Conservation (phyloP, 1,140 invertebrate species). For the Formica exsecta region DNA sequence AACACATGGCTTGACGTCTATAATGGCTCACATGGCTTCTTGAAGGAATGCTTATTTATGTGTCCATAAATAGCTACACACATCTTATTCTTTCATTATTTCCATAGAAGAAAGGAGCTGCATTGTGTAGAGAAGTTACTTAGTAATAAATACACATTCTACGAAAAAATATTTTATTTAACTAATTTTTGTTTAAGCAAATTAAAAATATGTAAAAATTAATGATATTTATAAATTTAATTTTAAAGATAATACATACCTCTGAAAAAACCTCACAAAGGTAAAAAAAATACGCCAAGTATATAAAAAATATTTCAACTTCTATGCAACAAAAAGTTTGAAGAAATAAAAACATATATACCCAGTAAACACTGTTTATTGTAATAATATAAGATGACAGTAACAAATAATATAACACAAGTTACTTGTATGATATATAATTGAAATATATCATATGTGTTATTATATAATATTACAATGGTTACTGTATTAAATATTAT, state of each 20-base stretch:
- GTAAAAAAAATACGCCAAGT: background rate
- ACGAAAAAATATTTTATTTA: background rate
- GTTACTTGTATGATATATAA: too few species aligned
- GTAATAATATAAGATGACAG: too few species aligned
- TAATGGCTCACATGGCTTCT: conserved; percentile 74
- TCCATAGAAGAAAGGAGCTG: conserved; percentile 8
- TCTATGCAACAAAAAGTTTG: too few species aligned
- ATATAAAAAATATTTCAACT: too few species aligned
- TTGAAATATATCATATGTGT: too few species aligned
- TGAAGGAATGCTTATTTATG: conserved; percentile 62
- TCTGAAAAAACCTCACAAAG: background rate
- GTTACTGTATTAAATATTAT: too few species aligned
- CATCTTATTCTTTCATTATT: conserved; percentile 56
- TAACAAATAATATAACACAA: too few species aligned
- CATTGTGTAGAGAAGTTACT: background rate
- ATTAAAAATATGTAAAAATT: background rate
- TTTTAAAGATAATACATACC: too few species aligned
- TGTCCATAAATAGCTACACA: conserved; percentile 72
- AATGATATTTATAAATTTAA: background rate
- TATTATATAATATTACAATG: too few species aligned
- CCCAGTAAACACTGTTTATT: too few species aligned
- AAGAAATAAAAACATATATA: too few species aligned
- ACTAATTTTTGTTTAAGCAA: background rate
- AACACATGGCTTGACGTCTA: conserved; percentile 67
- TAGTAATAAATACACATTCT: conserved; percentile 1